Evolutionary conservation across 2,797 vertebrate species (phyloP), one percentile per base, ranked within the genome.

Genomic region (Eulemur albifrons): DNA sequence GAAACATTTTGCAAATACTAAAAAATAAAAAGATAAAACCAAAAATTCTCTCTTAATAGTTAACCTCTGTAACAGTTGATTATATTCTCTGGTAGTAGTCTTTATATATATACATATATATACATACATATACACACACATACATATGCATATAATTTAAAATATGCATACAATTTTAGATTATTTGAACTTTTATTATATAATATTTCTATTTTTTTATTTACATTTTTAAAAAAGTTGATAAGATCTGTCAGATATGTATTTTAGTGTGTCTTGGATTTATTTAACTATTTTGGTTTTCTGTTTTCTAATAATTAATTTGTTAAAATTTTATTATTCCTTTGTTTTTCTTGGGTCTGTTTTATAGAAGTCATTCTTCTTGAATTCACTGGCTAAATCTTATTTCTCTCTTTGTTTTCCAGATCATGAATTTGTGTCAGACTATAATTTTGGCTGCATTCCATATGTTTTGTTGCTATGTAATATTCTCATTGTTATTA

Each of bases 11-110:
- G 20, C 12, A 87, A 81, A 81, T 57, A 80, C 12, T 80, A 35
- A 95, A 90, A 95, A 54, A n/a, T 67, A 38, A 75, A 90, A 65
- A 69, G 32, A 20, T 88, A 21, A 95, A 94, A 88, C 54, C 45
- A 92, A 79, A 90, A 88, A 73, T 73, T 54, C 0, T 75, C 30
- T 89, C 40, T 83, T n/a, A 80, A 18, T 89, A 72, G 67, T 79
- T 81, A 72, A 23, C 2, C 21, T 7, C 59, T 45, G 4, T 38
- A 52, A 45, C n/a, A 50, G 35, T 59, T 86, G 13, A 67, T 48
- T 69, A 5, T 83, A n/a, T n/a, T 96, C 20, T 20, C 18, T 38
- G 3, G 35, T 82, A 27, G 18, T n/a, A n/a, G 25, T 52, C 48
- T 73, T 81, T 83, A 40, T 67, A 4, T 6, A 21, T 32, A 4